phyloP scores from a whole-genome alignment of 2,888 invertebrate genomes.

The Phalera bucephala region DNA sequence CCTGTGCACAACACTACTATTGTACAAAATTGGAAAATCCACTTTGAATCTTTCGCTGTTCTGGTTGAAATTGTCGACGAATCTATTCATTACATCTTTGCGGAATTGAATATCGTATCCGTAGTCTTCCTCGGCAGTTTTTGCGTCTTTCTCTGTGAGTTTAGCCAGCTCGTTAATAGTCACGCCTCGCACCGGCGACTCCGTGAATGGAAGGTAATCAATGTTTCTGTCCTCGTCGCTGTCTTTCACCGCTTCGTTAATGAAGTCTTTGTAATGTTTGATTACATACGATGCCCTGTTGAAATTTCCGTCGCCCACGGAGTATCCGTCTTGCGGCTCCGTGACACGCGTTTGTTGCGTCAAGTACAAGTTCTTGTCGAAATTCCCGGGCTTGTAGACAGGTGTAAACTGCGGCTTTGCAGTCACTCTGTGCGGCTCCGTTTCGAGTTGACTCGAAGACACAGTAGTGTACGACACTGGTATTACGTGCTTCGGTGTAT shows the following conservation, averaged over 20 bases:
- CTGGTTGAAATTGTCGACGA: constrained; percentile 67
- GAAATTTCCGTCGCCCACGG: constrained; percentile 38
- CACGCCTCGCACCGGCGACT: constrained; percentile 36
- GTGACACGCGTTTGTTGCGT: constrained; percentile 31
- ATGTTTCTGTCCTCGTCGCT: constrained; percentile 44
- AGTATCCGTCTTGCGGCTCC: constrained; percentile 26
- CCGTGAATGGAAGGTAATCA: constrained; percentile 39
- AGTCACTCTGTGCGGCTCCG: constrained; percentile 8
- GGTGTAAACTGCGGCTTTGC: constrained; percentile 10
- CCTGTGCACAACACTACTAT: constrained; percentile 60
- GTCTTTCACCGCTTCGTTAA: constrained; percentile 49
- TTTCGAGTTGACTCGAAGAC: constrained; percentile 14
- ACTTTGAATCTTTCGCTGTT: constrained; percentile 62
- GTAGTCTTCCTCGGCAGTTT: constrained; percentile 41
- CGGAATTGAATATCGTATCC: constrained; percentile 60
- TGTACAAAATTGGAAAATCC: constrained; percentile 65
- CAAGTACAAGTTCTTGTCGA: constrained; percentile 37
- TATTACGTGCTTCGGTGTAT: constrained; percentile 26
- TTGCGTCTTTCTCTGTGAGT: constrained; percentile 17
- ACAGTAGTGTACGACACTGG: constrained; percentile 19
- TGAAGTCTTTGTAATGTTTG: constrained; percentile 61
- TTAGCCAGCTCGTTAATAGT: constrained; percentile 32
- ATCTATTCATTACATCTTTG: constrained; percentile 56
- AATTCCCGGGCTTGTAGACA: constrained; percentile 16
- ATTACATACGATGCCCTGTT: constrained; percentile 60